Percentiles rank a stretch among this genome's conserved stretches.
phyloP scores from a whole-genome alignment of 2,113 vertebrate genomes.

The Pygoscelis antarcticus region DNA sequence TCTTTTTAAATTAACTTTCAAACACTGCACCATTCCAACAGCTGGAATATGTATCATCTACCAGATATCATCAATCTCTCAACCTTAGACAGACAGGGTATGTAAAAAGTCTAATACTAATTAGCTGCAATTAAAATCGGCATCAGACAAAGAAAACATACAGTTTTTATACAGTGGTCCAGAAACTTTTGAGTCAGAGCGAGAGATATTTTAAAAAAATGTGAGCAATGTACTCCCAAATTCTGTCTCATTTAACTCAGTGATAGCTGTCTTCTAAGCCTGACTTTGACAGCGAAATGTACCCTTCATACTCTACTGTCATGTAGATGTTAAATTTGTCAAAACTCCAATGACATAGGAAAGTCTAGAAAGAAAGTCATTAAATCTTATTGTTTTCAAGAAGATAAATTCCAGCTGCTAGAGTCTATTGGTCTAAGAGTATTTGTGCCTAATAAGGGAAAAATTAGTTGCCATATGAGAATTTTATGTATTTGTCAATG shows the following conservation, averaged over 20 bases:
- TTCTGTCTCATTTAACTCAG: background rate
- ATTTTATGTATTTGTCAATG: background rate
- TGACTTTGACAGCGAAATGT: background rate
- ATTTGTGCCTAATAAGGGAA: background rate
- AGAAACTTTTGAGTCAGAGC: background rate
- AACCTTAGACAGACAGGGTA: background rate
- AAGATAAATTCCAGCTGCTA: background rate
- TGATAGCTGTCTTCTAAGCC: background rate
- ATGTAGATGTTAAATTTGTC: background rate
- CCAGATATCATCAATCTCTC: background rate
- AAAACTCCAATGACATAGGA: background rate
- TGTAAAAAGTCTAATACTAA: background rate
- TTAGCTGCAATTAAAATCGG: constrained; percentile 12
- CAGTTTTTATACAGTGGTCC: background rate
- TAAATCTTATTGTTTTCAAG: background rate
- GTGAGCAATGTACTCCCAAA: background rate
- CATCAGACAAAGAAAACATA: background rate
- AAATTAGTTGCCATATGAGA: background rate
- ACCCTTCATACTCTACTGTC: background rate
- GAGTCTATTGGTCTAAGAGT: background rate
- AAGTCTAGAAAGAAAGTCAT: background rate
- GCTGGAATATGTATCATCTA: background rate
- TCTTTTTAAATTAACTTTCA: background rate
- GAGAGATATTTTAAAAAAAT: background rate
- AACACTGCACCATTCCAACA: background rate